Percentiles rank a stretch among this genome's conserved stretches.
Conservation (phyloP, 1,140 invertebrate species). For the Tetragnatha versicolor region DNA sequence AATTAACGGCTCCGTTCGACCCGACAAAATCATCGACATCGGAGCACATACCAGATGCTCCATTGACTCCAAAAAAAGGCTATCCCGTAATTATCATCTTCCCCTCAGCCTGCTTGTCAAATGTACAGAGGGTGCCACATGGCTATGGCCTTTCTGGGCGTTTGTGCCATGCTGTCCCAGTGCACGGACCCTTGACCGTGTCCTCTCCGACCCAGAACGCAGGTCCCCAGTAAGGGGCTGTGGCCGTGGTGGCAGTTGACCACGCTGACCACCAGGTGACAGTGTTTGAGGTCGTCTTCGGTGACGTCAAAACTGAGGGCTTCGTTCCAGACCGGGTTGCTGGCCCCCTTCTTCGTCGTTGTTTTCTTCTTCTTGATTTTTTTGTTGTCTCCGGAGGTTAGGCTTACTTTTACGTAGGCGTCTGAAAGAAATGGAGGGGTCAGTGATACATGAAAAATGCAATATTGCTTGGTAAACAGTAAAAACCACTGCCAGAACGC, state of each 20-base stretch:
- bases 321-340: slow-evolving; percentile 72
- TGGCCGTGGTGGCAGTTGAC: slow-evolving; percentile 88
- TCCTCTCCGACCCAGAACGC: slow-evolving; percentile 74
- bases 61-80: not conserved
- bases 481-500: too few species aligned
- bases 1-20: not conserved
- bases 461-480: not conserved
- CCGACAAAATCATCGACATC: not conserved
- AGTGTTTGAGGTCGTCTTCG: slow-evolving; percentile 78
- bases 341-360: slow-evolving; percentile 68
- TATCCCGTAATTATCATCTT: not conserved
- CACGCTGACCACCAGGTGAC: slow-evolving; percentile 83
- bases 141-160: slow-evolving; percentile 79
- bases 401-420: slow-evolving; percentile 70
- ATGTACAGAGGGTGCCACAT: slow-evolving; percentile 80
- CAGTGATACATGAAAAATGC: not conserved
- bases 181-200: slow-evolving; percentile 71
- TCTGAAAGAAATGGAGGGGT: slow-evolving; percentile 64
- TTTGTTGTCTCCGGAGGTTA: slow-evolving; percentile 68
- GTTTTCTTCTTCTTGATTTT: slow-evolving; percentile 72
- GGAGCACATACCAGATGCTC: not conserved
- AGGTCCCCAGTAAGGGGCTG: slow-evolving; percentile 75
- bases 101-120: slow-evolving; percentile 44
- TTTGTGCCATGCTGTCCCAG: slow-evolving; percentile 82
- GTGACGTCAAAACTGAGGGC: slow-evolving; percentile 71